Conservation (phyloP, 2,113 vertebrate species). For the Anser cygnoides region DNA sequence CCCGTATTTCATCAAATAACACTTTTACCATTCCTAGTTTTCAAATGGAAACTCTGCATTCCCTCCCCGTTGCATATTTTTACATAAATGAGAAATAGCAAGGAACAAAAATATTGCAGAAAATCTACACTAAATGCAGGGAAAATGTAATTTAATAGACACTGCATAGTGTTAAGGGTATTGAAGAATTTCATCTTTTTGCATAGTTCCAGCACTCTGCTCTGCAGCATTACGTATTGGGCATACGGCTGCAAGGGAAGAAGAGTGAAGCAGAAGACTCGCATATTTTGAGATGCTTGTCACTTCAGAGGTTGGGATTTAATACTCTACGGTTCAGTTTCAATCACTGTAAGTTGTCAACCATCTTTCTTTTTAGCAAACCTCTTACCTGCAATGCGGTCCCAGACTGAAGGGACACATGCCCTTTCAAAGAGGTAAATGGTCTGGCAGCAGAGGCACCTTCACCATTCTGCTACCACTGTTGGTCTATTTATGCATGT, state of each 20-base stretch:
- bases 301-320: not conserved
- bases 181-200: not conserved
- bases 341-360: not conserved
- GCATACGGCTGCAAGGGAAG: not conserved
- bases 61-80: not conserved
- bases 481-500: not conserved
- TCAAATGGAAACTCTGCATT: not conserved
- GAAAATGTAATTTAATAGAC: not conserved
- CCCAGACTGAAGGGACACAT: not conserved
- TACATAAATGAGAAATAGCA: not conserved
- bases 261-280: not conserved
- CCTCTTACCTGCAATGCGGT: fast-evolving
- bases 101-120: not conserved
- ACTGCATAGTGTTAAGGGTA: not conserved
- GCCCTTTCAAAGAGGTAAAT: not conserved
- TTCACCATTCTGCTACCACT: not conserved
- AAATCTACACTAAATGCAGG: not conserved
- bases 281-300: not conserved
- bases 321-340: not conserved
- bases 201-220: not conserved
- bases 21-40: not conserved
- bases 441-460: not conserved
- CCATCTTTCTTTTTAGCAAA: not conserved
- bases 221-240: not conserved
- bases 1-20: not conserved